Conservation (phyloP, 1,140 invertebrate species). For the Heliconius nattereri region DNA sequence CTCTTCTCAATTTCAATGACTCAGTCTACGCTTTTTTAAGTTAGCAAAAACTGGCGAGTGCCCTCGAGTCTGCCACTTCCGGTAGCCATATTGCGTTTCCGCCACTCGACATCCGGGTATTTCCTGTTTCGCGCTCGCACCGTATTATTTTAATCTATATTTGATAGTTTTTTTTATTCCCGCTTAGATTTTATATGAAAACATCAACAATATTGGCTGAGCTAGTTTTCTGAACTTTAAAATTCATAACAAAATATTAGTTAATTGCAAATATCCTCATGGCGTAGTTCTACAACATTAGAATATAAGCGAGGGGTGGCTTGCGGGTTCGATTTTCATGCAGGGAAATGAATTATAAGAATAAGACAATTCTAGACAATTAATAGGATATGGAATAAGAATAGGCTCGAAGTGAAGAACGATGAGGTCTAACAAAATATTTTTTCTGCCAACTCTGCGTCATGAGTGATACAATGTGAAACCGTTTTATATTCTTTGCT, state of each 20-base stretch:
- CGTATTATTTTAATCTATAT: slow-evolving; percentile 27
- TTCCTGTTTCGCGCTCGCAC: slow-evolving; percentile 20
- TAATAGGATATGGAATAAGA: too few relatives aligned
- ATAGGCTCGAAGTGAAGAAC: not conserved
- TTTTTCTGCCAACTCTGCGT: not conserved
- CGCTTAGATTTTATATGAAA: too few relatives aligned
- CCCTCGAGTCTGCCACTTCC: slow-evolving; percentile 36
- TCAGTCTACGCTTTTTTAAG: slow-evolving; percentile 21
- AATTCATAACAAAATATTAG: too few relatives aligned
- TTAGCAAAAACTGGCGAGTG: slow-evolving; percentile 30
- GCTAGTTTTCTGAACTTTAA: too few relatives aligned
- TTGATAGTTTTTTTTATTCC: slow-evolving; percentile 6
- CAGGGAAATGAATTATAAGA: not conserved
- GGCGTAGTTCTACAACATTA: not conserved
- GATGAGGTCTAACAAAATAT: not conserved
- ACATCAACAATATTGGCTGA: too few relatives aligned
- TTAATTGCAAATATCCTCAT: not conserved
- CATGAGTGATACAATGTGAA: not conserved
- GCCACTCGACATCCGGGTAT: slow-evolving; percentile 28
- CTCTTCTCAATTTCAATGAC: slow-evolving; percentile 27
- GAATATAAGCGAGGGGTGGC: not conserved
- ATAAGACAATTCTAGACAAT: too few relatives aligned
- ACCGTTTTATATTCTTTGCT: too few relatives aligned
- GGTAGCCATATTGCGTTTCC: slow-evolving; percentile 45
- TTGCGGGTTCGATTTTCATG: not conserved